These are phyloP conservation scores for Mercenaria mercenaria DNA, from an alignment of 1,140 invertebrate genomes.

Conservation along the genomic window DNA sequence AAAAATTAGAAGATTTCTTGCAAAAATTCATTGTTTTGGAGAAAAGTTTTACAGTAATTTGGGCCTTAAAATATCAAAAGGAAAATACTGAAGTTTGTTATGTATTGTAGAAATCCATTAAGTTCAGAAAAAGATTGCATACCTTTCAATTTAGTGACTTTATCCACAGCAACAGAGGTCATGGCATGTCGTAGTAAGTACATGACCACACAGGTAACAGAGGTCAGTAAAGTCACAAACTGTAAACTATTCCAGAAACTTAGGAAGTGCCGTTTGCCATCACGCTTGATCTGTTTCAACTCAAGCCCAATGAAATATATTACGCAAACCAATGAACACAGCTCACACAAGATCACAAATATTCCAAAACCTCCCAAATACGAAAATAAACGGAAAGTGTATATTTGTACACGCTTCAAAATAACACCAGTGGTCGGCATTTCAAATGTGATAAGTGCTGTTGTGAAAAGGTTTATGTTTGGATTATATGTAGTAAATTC, in stretches of 20 bases:
- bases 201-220: constrained; percentile 74
- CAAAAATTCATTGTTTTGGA: no score
- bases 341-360: constrained; percentile 81
- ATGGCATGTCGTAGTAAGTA: constrained; percentile 77
- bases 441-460: constrained; percentile 77
- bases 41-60: no score
- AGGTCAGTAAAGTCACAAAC: constrained; percentile 71
- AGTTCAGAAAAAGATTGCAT: not conserved
- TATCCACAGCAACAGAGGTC: constrained; percentile 67
- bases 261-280: constrained; percentile 82
- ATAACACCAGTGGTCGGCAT: constrained; percentile 72
- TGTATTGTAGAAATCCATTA: not conserved
- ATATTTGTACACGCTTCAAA: constrained; percentile 65
- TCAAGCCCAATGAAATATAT: constrained; percentile 79
- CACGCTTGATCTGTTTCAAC: constrained; percentile 68
- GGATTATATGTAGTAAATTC: constrained; percentile 88
- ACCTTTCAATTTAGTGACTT: constrained; percentile 77
- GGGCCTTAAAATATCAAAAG: no score
- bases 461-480: constrained; percentile 81
- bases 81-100: not conserved
- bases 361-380: constrained; percentile 82
- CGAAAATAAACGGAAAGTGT: constrained; percentile 78
- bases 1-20: no score
- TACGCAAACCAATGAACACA: constrained; percentile 77
- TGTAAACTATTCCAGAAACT: constrained; percentile 82